phyloP scores from a whole-genome alignment of 2,113 vertebrate species.

The Xiphophorus maculatus region DNA sequence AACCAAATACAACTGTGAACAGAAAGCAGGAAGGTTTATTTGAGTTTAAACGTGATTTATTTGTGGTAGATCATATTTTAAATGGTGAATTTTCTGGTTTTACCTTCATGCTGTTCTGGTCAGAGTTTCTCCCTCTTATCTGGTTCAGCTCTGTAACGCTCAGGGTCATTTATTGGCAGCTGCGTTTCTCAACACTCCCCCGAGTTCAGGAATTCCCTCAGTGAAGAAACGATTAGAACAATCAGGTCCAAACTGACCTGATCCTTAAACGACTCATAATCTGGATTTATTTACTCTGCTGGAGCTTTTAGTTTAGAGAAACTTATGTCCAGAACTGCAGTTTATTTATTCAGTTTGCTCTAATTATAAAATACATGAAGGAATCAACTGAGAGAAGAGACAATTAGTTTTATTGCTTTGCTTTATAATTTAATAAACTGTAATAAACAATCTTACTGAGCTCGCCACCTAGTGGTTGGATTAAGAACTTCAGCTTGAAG shows the following conservation, averaged over 20 bases:
- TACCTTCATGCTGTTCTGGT: conserved; percentile 64
- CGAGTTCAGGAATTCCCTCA: conserved; percentile 44
- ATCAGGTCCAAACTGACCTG: not conserved
- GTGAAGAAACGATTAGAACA: conserved; percentile 28
- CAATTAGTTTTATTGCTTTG: not conserved
- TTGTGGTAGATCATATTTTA: not conserved
- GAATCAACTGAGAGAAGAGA: no score
- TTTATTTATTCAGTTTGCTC: not conserved
- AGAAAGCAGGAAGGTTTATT: not conserved
- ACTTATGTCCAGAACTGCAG: not conserved
- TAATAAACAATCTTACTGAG: not conserved
- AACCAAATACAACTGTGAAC: conserved; percentile 33
- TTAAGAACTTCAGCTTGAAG: not conserved
- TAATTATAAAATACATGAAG: not conserved
- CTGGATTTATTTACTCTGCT: conserved; percentile 1
- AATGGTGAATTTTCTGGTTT: not conserved
- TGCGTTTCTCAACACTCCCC: conserved; percentile 28
- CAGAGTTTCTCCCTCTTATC: conserved; percentile 9
- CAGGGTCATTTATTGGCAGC: conserved; percentile 19
- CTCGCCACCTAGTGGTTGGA: not conserved
- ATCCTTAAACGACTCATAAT: not conserved
- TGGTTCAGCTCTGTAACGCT: not conserved
- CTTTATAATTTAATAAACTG: not conserved
- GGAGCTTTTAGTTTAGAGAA: not conserved
- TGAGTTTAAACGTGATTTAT: not conserved